Conservation (phyloP, 2,113 vertebrate species). For the Mustela lutreola region DNA sequence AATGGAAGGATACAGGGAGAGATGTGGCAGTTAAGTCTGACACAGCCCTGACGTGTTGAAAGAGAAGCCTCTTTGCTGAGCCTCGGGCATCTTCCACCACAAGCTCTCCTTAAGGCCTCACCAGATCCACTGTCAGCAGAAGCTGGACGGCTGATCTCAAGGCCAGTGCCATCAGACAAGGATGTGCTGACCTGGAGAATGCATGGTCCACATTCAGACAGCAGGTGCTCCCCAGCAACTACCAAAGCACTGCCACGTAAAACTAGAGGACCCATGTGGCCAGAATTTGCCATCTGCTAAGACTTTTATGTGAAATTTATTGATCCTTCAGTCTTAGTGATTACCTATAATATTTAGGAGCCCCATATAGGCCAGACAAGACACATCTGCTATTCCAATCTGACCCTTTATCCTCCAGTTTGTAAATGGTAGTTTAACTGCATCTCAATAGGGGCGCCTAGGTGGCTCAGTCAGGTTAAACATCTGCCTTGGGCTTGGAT, state of each 20-base stretch:
- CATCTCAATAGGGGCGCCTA: no score
- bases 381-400: neutral
- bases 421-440: neutral
- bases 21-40: neutral
- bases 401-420: neutral
- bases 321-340: neutral
- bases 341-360: neutral
- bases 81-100: neutral
- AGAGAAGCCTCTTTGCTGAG: no score
- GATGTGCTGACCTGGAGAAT: neutral
- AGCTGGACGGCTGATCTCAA: no score
- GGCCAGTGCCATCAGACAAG: neutral
- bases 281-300: neutral
- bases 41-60: neutral
- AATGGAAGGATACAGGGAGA: neutral
- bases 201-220: neutral
- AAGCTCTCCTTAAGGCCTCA: neutral
- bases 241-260: neutral
- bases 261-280: neutral
- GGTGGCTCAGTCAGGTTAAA: no score
- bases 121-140: neutral
- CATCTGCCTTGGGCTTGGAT: no score
- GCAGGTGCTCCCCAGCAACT: neutral
- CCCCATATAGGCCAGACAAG: neutral
- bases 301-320: neutral